phyloP scores from a whole-genome alignment of 2,888 invertebrate genomes.

The Tipula lateralis region DNA sequence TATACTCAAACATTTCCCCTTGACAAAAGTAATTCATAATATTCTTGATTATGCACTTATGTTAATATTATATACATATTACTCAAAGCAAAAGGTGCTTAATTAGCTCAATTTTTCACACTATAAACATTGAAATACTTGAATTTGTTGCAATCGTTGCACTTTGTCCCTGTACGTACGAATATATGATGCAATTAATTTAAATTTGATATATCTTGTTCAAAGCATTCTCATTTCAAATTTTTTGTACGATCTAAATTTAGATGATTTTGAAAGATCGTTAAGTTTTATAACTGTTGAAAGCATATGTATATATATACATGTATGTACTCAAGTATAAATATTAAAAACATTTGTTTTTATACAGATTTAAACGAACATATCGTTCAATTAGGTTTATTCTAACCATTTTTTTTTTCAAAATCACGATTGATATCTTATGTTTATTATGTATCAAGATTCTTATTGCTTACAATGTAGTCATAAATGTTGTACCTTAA shows the following conservation, averaged over 20 bases:
- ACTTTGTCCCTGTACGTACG: background rate
- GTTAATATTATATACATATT: background rate
- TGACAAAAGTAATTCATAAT: background rate
- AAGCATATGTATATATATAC: background rate
- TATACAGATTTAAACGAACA: too few species aligned
- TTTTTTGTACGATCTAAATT: background rate
- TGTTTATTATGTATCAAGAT: too few species aligned
- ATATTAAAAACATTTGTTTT: background rate
- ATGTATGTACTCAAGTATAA: background rate
- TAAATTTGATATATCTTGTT: background rate
- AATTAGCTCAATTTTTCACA: background rate
- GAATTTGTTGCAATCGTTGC: background rate
- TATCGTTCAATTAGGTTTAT: too few species aligned
- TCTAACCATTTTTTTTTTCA: too few species aligned
- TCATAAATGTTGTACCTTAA: too few species aligned
- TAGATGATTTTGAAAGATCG: background rate
- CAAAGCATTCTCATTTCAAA: background rate
- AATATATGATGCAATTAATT: background rate
- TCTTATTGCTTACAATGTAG: too few species aligned
- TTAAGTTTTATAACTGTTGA: background rate
- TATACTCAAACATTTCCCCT: background rate
- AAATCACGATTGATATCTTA: too few species aligned
- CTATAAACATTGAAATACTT: background rate
- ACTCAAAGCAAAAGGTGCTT: background rate
- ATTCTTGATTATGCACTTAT: background rate